A percentile compares a stretch with the other conserved stretches of the same genome.
These are phyloP conservation scores for Nothobranchius furzeri DNA, from an alignment of 2,113 vertebrate species.

Conservation along the genomic window DNA sequence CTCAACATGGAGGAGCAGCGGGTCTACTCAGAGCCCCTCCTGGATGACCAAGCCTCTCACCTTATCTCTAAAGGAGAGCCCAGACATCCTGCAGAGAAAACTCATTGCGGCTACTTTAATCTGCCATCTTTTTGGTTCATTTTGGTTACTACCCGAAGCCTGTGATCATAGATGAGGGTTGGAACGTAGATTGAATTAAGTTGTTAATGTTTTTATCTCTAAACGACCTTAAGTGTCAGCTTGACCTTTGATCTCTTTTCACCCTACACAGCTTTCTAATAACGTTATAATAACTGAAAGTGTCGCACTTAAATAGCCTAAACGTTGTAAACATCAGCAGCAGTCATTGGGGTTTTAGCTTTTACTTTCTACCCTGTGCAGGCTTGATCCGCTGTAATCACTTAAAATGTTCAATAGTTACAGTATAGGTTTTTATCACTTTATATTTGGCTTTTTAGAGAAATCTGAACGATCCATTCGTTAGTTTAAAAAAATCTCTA, in stretches of 20 bases:
- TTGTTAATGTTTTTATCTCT: not conserved
- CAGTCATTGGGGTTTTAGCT: not conserved
- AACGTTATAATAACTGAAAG: not conserved
- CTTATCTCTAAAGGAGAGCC: too few relatives aligned
- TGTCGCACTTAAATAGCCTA: not conserved
- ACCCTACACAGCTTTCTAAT: not conserved
- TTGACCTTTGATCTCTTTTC: too few relatives aligned
- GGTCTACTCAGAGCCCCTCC: too few relatives aligned
- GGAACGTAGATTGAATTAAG: too few relatives aligned
- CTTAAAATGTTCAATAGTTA: not conserved
- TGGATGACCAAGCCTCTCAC: too few relatives aligned
- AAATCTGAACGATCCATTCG: not conserved
- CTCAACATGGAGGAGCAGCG: too few relatives aligned
- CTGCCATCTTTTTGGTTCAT: too few relatives aligned
- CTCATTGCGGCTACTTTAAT: too few relatives aligned
- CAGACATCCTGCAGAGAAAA: too few relatives aligned
- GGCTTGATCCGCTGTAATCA: not conserved
- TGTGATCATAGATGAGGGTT: too few relatives aligned
- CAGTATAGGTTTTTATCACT: too few relatives aligned
- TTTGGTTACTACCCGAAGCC: too few relatives aligned
- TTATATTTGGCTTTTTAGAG: not conserved
- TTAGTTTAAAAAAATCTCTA: not conserved
- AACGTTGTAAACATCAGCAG: not conserved
- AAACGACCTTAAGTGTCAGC: not conserved
- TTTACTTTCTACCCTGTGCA: not conserved